A percentile compares a stretch with the other conserved stretches of the same genome.
phyloP scores from a whole-genome alignment of 2,888 invertebrate genomes.

The Oscheius sp. region DNA sequence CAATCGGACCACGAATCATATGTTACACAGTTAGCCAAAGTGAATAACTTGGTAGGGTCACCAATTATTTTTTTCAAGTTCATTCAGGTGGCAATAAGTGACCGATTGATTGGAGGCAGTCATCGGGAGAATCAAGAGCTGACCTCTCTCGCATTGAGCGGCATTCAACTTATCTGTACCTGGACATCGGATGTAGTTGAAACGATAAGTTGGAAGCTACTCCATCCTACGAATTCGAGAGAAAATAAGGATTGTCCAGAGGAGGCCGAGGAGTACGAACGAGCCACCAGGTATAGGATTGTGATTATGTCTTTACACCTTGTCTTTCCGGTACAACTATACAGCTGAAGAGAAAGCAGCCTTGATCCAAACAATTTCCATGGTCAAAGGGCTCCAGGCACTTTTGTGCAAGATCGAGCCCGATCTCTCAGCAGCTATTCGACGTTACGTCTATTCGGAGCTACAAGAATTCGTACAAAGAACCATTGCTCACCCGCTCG shows the following conservation, averaged over 20 bases:
- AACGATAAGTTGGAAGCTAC: conserved; percentile 86
- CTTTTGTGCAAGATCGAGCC: conserved; percentile 97
- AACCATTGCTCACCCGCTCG: conserved; percentile 86
- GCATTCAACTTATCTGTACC: conserved; percentile 90
- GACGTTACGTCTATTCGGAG: conserved; percentile 88
- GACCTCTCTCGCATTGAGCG: conserved; percentile 88
- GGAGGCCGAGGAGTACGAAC: conserved; percentile 97
- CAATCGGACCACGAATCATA: conserved; percentile 96
- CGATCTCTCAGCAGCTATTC: conserved; percentile 89
- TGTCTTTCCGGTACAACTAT: conserved; percentile 85
- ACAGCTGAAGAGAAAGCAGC: conserved; percentile 96
- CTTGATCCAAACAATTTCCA: conserved; percentile 87
- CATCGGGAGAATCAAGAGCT: conserved; percentile 92
- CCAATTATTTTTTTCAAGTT: background rate
- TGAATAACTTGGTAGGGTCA: conserved; percentile 80
- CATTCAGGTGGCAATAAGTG: conserved; percentile 56
- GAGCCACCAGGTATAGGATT: conserved; percentile 78
- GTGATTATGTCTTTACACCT: background rate
- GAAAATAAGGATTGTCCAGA: conserved; percentile 88
- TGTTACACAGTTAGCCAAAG: conserved; percentile 92
- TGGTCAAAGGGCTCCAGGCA: conserved; percentile 97
- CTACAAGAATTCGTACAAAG: conserved; percentile 94
- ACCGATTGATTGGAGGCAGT: conserved; percentile 77
- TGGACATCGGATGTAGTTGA: conserved; percentile 94
- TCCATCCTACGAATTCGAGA: conserved; percentile 97